A percentile compares a stretch with the other conserved stretches of the same genome.
Conservation (phyloP, 30 jellyfish, hydroid and myxozoan species). For the Mastigias papua region DNA sequence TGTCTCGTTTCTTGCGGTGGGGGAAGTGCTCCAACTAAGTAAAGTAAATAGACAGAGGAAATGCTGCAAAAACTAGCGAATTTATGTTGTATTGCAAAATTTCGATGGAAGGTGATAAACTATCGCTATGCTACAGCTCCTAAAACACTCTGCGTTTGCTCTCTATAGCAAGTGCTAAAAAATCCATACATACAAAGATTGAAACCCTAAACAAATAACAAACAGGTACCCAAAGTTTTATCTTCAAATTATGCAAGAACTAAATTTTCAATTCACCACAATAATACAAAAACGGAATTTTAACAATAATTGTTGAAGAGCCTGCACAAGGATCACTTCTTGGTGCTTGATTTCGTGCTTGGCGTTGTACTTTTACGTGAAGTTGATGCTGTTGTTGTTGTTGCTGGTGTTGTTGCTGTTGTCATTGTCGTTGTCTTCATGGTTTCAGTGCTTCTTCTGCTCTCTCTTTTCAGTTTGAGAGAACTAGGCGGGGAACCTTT, state of each 20-base stretch:
- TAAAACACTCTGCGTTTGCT: too few relatives aligned
- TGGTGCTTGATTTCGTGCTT: slow-evolving; percentile 30
- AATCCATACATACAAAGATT: neutral
- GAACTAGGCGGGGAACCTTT: neutral
- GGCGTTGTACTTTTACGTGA: slow-evolving; percentile 37
- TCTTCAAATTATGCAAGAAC: neutral
- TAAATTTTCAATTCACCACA: too few relatives aligned
- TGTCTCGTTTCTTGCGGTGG: too few relatives aligned
- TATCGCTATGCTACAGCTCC: neutral
- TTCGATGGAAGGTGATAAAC: too few relatives aligned
- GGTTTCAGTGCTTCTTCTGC: slow-evolving; percentile 19
- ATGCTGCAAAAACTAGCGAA: too few relatives aligned
- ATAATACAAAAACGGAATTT: neutral
- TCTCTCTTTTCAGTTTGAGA: neutral
- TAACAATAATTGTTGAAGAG: too few relatives aligned
- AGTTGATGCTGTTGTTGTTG: slow-evolving; percentile 7
- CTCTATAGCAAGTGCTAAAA: neutral
- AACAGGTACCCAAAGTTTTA: neutral
- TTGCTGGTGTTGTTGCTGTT: too few relatives aligned
- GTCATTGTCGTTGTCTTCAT: slow-evolving; percentile 12
- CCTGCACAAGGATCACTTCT: slow-evolving; percentile 20
- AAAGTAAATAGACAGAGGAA: too few relatives aligned
- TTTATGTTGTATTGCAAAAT: too few relatives aligned
- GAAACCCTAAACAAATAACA: neutral
- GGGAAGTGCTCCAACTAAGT: too few relatives aligned